Evolutionary conservation across 2,888 invertebrate genomes (phyloP), one percentile per base, ranked within the genome.

Genomic region (Silvanus unidentatus): DNA sequence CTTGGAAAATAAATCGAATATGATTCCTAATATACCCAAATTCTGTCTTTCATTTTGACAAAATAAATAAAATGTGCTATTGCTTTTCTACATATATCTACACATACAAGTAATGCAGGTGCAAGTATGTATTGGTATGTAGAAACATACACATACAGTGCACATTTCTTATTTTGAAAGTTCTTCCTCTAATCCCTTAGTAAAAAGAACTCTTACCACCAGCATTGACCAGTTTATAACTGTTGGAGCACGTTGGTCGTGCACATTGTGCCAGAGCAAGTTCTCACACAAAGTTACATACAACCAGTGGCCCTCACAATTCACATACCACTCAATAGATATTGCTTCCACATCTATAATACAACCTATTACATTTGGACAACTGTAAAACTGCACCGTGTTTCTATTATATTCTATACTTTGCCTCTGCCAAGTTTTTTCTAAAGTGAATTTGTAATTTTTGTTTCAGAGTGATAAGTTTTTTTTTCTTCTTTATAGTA

Each of bases 161-260:
- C n/a, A n/a, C n/a, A n/a, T n/a, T n/a, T 22, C 8, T 22, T 22
- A 39, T 45, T 44, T 36, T 13, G 27, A 15, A 43, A 37, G 54
- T 60, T 58, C 59, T 59, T 60, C 50, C 54, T 49, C 56, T 55
- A 60, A 58, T 61, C 54, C 60, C 57, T 58, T 22, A 3, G 58
- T 57, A 62, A 62, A 58, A 54, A 63, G 61, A 62, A 63, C 63
- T 57, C 57, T 63, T 64, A 65, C 65, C 65, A 65, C 65, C 65
- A 60, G 64, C 63, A 63, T 64, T 60, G 65, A 64, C 63, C 63
- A 63, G 64, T 63, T 64, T 22, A 22, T 64, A 63, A 64, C 60
- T 64, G 57, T 59, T 53, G 49, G 49, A 52, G 63, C 63, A 65
- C 65, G 64, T 64, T 59, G 58, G 57, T 62, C 65, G 63, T 65